Percentiles rank a stretch among this genome's conserved stretches.
phyloP scores from a whole-genome alignment of 2,113 vertebrate species.

The Onychostoma macrolepis region DNA sequence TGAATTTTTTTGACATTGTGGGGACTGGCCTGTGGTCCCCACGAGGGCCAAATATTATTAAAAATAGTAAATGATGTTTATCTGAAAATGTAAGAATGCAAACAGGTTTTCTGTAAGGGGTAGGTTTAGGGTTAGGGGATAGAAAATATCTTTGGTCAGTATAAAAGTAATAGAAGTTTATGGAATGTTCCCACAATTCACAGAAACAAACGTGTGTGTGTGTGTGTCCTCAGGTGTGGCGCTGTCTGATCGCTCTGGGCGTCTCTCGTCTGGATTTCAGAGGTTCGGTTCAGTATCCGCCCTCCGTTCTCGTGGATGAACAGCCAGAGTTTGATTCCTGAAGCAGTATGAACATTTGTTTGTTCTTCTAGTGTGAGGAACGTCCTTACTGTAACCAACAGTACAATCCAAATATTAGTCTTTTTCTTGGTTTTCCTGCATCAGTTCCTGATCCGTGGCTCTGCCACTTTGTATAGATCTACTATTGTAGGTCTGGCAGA shows the following conservation, averaged over 20 bases:
- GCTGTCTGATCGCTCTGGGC: slow-evolving; percentile 88
- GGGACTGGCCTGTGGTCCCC: no score
- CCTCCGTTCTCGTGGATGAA: slow-evolving; percentile 78
- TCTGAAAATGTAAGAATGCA: no score
- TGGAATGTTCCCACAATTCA: no score
- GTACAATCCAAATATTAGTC: not conserved
- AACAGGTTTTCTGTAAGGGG: no score
- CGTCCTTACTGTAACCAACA: not conserved
- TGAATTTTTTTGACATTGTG: no score
- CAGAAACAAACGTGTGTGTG: no score
- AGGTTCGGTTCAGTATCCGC: slow-evolving; percentile 84
- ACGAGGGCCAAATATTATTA: no score
- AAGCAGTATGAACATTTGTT: not conserved
- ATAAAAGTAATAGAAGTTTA: no score
- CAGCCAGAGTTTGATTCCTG: slow-evolving; percentile 69
- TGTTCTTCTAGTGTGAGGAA: not conserved
- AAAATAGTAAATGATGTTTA: no score
- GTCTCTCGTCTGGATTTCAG: slow-evolving; percentile 83
- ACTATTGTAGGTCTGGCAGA: not conserved
- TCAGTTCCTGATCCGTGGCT: not conserved
- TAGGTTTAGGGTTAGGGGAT: no score
- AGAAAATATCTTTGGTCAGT: no score
- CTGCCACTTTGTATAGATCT: not conserved
- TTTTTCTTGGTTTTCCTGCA: not conserved
- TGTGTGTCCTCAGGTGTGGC: slow-evolving; percentile 79